phyloP scores from a whole-genome alignment of 2,113 vertebrate species.

The Pygathrix nemaeus region DNA sequence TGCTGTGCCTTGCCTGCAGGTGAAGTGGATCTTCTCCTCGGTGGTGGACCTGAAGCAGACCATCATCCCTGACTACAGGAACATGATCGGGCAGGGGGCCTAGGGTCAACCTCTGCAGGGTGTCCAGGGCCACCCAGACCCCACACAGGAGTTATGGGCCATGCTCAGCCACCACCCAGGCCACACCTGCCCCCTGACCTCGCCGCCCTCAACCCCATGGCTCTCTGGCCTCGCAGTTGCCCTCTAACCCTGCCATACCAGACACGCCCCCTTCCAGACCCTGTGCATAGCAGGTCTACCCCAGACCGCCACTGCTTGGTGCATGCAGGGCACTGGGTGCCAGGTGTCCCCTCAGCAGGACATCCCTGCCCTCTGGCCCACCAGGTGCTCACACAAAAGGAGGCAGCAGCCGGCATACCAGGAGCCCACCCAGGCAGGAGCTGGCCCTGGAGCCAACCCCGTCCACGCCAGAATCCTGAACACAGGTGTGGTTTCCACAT shows the following conservation, averaged over 20 bases:
- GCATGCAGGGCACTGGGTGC: accelerated
- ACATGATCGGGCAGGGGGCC: conserved; percentile 36
- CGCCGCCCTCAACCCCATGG: accelerated
- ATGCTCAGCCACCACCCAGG: not conserved
- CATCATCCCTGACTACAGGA: conserved; percentile 53
- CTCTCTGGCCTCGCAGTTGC: not conserved
- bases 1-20: not conserved
- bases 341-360: not conserved
- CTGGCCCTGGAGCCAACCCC: accelerated
- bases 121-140: accelerated
- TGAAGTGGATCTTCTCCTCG: conserved; percentile 72
- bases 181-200: not conserved
- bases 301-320: not conserved
- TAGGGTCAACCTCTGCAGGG: not conserved
- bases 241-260: not conserved
- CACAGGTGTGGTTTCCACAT: not conserved
- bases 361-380: accelerated
- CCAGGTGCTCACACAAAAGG: accelerated
- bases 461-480: not conserved
- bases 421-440: accelerated
- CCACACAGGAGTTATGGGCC: accelerated
- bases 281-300: not conserved
- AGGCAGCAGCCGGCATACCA: not conserved
- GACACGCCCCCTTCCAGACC: not conserved
- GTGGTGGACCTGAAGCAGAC: conserved; percentile 59